These are phyloP conservation scores for Xenopus borealis DNA, from an alignment of 2,113 vertebrate species.

Conservation along the genomic window DNA sequence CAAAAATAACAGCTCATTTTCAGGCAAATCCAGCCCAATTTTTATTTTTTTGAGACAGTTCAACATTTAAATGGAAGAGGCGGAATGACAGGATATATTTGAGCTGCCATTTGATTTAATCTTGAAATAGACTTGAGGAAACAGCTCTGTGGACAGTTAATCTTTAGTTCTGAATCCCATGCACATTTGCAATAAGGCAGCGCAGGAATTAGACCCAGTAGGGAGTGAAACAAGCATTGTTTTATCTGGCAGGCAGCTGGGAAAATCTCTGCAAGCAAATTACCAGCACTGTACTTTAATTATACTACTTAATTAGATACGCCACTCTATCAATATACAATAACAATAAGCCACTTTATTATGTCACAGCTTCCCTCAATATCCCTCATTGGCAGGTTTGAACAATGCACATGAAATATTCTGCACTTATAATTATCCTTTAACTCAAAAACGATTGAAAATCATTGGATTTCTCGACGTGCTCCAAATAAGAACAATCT, in stretches of 20 bases:
- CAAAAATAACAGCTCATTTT: too few species aligned
- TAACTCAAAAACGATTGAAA: background rate
- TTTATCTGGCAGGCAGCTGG: slow-evolving; percentile 59
- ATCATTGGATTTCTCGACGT: background rate
- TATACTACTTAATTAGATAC: too few species aligned
- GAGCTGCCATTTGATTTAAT: too few species aligned
- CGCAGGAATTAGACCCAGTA: slow-evolving; percentile 63
- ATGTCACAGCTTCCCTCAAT: too few species aligned
- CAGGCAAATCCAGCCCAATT: too few species aligned
- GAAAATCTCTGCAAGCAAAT: slow-evolving; percentile 55
- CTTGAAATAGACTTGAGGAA: too few species aligned
- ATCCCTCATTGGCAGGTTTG: too few species aligned
- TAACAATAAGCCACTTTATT: background rate
- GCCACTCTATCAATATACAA: slow-evolving; percentile 19
- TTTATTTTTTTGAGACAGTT: too few species aligned
- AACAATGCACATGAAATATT: background rate
- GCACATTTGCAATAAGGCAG: slow-evolving; percentile 48
- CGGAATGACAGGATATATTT: too few species aligned
- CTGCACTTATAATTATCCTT: background rate
- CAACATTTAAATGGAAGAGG: too few species aligned
- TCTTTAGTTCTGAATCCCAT: too few species aligned
- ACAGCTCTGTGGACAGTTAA: too few species aligned
- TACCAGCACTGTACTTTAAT: slow-evolving; percentile 9
- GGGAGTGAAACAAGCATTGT: slow-evolving; percentile 60
- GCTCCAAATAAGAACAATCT: background rate